Evolutionary conservation across 2,888 invertebrate genomes (phyloP), one percentile per base, ranked within the genome.

Genomic region (Dugesia japonica): DNA sequence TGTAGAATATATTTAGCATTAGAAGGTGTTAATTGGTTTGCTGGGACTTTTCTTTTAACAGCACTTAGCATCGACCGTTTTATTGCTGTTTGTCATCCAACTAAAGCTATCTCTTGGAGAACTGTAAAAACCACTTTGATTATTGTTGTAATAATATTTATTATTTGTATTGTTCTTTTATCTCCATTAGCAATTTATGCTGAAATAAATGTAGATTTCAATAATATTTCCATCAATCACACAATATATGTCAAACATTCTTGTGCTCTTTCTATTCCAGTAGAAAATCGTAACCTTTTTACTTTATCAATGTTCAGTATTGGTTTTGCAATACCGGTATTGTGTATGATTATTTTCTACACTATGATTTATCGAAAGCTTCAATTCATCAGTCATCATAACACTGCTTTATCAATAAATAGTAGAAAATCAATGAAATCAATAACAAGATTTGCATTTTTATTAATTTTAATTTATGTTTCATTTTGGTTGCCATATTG

Each of bases 401-500:
- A 56, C 56, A 56, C 56, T n/a, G 56, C 56, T 1, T n/a, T 56
- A 7, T 56, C 56, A 20, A 23, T 23, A 4, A 56, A 23, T 23
- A 56, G 56, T 23, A 56, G 56, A 56, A 56, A n/a, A 20, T 56
- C 56, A 1, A 56, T 56, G 56, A 56, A 56, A 56, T 56, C 56
- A 9, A 56, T 56, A 4, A 56, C 56, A n/a, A n/a, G 56, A 20
- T 56, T 56, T 56, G 56, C 56, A 23, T 56, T 56, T 23, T 20
- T 56, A 23, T 56, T 56, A 23, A 23, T 56, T 56, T 4, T 56
- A 56, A 56, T 56, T 13, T 56, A 56, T 56, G 23, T 56, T 9
- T n/a, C n/a, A 56, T 56, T 56, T n/a, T 56, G 56, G 56, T 56
- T 56, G 56, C 56, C 56, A 4, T 56, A 56, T 56, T 56, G 56